These are phyloP conservation scores for Drosophila pseudoananassae DNA, from an alignment of 1,140 invertebrate genomes.

Conservation along the genomic window DNA sequence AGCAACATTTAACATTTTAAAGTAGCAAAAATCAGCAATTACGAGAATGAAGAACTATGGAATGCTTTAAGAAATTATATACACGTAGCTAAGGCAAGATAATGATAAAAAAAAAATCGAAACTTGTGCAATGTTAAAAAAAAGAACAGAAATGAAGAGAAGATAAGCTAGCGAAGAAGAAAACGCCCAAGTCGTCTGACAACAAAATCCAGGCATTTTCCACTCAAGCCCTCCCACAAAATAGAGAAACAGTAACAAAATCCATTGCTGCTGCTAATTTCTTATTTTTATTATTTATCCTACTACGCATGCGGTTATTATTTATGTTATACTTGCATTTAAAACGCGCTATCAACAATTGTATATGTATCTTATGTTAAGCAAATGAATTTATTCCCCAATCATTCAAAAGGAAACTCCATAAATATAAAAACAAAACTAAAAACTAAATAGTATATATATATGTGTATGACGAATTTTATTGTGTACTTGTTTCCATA, in stretches of 20 bases:
- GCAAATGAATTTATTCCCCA: conserved; percentile 57
- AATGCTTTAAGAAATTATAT: conserved; percentile 70
- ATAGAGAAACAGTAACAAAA: conserved; percentile 19
- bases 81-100: conserved; percentile 42
- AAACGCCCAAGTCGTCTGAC: conserved; percentile 27
- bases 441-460: conserved; percentile 22
- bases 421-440: conserved; percentile 19
- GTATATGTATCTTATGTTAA: conserved; percentile 71
- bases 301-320: conserved; percentile 65
- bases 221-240: conserved; percentile 25
- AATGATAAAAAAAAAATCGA: conserved; percentile 42
- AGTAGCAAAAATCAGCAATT: conserved; percentile 59
- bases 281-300: conserved; percentile 52
- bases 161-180: conserved; percentile 25
- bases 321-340: conserved; percentile 78
- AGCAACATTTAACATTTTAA: conserved; percentile 77
- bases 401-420: conserved; percentile 34
- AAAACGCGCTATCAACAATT: conserved; percentile 59
- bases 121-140: conserved; percentile 74
- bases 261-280: conserved; percentile 72
- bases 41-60: conserved; percentile 49
- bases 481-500: conserved; percentile 18
- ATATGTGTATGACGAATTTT: conserved; percentile 20
- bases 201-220: conserved; percentile 21
- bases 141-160: not conserved